These are phyloP conservation scores for Ormia ochracea DNA, from an alignment of 2,888 invertebrate species.

Conservation along the genomic window DNA sequence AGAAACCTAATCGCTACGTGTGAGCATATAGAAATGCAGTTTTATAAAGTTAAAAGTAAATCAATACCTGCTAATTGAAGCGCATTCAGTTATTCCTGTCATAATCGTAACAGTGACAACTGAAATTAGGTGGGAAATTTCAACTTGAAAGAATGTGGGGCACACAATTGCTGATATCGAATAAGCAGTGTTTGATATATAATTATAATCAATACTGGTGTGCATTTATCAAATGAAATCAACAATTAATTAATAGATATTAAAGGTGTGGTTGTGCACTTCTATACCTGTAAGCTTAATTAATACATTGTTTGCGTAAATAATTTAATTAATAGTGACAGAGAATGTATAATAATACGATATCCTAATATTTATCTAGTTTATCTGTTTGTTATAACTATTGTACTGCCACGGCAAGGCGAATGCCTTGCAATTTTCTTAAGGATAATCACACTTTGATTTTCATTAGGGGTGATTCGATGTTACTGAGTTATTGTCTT, in stretches of 20 bases:
- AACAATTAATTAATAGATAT: not conserved
- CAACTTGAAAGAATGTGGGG: not conserved
- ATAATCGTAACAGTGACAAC: not conserved
- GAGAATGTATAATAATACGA: slow-evolving; percentile 51
- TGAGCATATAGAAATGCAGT: too few relatives aligned
- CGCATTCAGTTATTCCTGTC: not conserved
- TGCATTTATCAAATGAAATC: not conserved
- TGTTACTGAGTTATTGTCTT: too few relatives aligned
- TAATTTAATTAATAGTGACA: slow-evolving; percentile 60
- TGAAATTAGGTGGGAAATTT: not conserved
- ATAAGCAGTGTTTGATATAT: not conserved
- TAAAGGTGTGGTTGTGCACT: not conserved
- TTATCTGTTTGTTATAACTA: slow-evolving; percentile 36
- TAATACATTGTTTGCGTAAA: slow-evolving; percentile 58
- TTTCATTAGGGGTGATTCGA: too few relatives aligned
- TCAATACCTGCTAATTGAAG: not conserved
- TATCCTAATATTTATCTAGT: slow-evolving; percentile 54
- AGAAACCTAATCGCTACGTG: too few relatives aligned
- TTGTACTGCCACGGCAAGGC: slow-evolving; percentile 17
- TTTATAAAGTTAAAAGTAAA: not conserved
- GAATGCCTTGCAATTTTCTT: slow-evolving; percentile 16
- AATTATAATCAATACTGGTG: not conserved
- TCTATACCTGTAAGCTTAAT: slow-evolving; percentile 24
- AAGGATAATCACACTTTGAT: slow-evolving; percentile 4
- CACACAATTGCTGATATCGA: not conserved